These are phyloP conservation scores for Equus quagga DNA, from an alignment of 2,113 vertebrate genomes.

Conservation along the genomic window DNA sequence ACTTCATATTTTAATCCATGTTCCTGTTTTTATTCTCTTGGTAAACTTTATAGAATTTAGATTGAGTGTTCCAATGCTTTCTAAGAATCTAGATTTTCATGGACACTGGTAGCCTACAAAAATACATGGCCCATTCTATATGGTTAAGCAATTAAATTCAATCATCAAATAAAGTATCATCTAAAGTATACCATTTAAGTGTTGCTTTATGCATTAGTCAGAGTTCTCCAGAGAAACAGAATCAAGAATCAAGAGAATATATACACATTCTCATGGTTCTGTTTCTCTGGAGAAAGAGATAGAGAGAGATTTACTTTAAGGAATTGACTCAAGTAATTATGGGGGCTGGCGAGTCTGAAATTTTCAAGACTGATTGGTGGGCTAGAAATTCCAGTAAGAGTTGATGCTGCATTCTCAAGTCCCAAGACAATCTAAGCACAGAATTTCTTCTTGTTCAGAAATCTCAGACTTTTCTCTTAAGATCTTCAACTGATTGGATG, in stretches of 20 bases:
- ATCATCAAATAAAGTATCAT: neutral
- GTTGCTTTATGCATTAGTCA: neutral
- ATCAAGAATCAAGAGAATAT: no score
- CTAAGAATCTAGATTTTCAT: neutral
- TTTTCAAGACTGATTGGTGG: neutral
- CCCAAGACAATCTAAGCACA: neutral
- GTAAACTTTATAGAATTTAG: constrained; percentile 1
- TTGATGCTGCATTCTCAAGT: neutral
- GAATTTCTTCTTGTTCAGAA: neutral
- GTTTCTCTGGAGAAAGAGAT: no score
- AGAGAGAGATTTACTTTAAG: neutral
- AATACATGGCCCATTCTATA: neutral
- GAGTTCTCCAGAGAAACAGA: neutral
- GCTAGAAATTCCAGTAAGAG: neutral
- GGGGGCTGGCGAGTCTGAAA: neutral
- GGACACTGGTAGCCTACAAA: neutral
- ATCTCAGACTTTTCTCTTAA: neutral
- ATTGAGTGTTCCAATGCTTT: neutral
- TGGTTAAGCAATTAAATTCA: neutral
- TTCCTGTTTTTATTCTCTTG: neutral
- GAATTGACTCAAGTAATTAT: neutral
- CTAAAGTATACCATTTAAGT: neutral
- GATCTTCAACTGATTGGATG: neutral
- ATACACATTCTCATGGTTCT: no score
- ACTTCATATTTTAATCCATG: neutral